Conservation (phyloP, 2,797 vertebrate species). For the Mallotus villosus region DNA sequence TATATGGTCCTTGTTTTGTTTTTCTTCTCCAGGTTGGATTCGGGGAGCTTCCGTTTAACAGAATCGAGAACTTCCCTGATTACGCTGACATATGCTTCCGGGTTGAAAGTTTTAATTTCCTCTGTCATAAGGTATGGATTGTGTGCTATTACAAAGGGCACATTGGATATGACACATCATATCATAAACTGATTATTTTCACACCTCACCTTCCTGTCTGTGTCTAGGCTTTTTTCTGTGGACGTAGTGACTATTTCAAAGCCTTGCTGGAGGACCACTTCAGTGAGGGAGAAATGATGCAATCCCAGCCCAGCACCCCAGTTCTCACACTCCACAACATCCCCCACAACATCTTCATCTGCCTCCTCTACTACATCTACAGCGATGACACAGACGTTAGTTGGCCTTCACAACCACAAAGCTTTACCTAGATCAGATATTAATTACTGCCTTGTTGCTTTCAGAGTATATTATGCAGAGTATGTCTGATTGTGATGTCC, state of each 20-base stretch:
- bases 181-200: background rate
- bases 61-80: constrained; percentile 84
- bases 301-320: constrained; percentile 84
- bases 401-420: constrained; percentile 1
- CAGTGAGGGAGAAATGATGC: constrained; percentile 85
- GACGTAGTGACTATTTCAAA: constrained; percentile 96
- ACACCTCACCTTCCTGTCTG: background rate
- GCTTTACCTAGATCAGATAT: too few species aligned
- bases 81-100: constrained; percentile 92
- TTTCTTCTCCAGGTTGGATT: constrained; percentile 84
- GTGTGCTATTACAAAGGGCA: background rate
- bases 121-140: constrained; percentile 90
- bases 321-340: constrained; percentile 89
- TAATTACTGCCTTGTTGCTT: background rate
- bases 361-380: constrained; percentile 93
- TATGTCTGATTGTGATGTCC: too few species aligned
- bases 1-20: background rate
- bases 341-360: constrained; percentile 86
- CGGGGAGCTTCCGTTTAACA: constrained; percentile 91
- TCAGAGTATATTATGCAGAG: too few species aligned
- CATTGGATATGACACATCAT: background rate
- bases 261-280: constrained; percentile 94
- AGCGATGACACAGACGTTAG: constrained; percentile 89
- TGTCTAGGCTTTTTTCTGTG: constrained; percentile 92
- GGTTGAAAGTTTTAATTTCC: constrained; percentile 83